phyloP scores from a whole-genome alignment of 2,113 vertebrate species.

The Ancistrus triradiatus region DNA sequence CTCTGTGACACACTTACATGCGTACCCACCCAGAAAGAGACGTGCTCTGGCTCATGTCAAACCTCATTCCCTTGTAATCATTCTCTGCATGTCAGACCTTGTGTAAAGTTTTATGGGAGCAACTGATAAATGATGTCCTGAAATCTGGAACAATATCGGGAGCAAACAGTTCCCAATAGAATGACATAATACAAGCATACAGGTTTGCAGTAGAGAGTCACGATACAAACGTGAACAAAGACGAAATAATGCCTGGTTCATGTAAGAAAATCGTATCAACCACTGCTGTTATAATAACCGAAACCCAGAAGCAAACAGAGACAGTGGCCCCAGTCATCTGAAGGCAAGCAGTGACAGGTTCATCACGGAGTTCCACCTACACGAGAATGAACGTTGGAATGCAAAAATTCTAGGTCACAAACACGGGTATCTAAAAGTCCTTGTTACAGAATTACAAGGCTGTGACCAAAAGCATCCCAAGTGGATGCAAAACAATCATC shows the following conservation, averaged over 20 bases:
- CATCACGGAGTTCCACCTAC: slow-evolving; percentile 15
- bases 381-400: slow-evolving; percentile 10
- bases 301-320: not conserved
- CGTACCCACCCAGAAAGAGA: too few species aligned
- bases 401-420: slow-evolving; percentile 9
- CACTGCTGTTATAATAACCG: not conserved
- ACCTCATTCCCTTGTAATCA: too few species aligned
- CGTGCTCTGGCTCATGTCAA: slow-evolving; percentile 1
- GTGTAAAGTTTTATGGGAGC: not conserved
- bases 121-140: too few species aligned
- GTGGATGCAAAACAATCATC: not conserved
- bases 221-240: too few species aligned
- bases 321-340: not conserved
- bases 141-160: not conserved
- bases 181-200: too few species aligned
- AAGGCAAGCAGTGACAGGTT: slow-evolving; percentile 26
- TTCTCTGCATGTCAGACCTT: slow-evolving; percentile 6
- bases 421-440: not conserved
- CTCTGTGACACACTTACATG: too few species aligned
- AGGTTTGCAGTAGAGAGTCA: too few species aligned
- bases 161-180: not conserved
- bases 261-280: too few species aligned
- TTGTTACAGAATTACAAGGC: not conserved
- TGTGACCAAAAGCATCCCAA: not conserved
- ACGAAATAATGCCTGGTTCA: too few species aligned